Evolutionary conservation across 2,797 vertebrate genomes (phyloP).

Genomic region (Sarcophilus harrisii): DNA sequence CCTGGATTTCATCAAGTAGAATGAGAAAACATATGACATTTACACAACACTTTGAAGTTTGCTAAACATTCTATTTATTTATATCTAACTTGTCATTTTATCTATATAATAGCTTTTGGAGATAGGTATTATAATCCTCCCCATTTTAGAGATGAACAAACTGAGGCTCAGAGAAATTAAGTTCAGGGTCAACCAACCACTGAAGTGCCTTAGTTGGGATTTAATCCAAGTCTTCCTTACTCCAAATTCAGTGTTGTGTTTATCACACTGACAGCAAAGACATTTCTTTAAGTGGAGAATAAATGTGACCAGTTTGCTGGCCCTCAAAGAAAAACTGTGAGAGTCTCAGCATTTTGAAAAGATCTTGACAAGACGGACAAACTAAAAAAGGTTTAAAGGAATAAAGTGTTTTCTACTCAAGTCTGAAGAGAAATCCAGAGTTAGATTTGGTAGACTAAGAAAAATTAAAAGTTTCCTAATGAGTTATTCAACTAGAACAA

Average conservation of each 20-base stretch:
- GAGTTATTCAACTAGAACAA: neutral
- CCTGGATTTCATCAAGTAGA: neutral
- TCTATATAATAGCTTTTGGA: neutral
- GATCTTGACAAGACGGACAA: neutral
- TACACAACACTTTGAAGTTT: neutral
- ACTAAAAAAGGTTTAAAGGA: neutral
- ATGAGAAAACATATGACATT: neutral
- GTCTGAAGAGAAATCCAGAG: constrained; percentile 2
- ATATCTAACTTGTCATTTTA: neutral
- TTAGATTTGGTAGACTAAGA: neutral
- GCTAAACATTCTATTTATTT: neutral
- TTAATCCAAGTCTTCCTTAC: neutral
- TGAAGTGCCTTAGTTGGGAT: neutral
- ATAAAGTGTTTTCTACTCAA: constrained; percentile 7
- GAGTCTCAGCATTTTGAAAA: neutral
- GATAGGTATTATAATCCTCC: neutral
- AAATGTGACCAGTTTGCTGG: neutral
- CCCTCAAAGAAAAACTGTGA: neutral
- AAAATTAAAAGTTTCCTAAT: constrained; percentile 50
- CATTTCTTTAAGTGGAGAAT: neutral
- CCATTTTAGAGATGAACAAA: neutral
- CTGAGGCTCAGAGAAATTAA: neutral
- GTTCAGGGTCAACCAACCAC: neutral
- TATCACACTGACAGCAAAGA: neutral
- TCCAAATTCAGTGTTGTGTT: neutral